Conservation (phyloP, 2,888 invertebrate genomes). For the Leucophenga maculata region DNA sequence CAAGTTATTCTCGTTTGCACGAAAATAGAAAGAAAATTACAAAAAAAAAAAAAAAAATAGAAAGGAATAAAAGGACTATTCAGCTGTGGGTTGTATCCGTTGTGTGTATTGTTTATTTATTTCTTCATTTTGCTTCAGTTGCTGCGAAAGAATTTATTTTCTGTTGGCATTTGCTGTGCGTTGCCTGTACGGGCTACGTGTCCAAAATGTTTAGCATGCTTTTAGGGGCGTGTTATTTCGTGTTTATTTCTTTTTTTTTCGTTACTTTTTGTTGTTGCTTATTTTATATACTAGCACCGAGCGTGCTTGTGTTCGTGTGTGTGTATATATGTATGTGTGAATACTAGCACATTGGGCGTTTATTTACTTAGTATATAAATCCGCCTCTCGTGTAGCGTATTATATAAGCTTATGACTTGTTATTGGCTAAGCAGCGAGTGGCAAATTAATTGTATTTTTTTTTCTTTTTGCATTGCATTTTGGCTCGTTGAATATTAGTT, state of each 20-base stretch:
- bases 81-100: background rate
- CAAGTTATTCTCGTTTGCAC: too few species aligned
- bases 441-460: background rate
- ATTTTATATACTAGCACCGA: background rate
- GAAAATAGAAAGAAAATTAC: background rate
- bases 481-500: background rate
- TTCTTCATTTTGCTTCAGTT: constrained; percentile 6
- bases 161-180: background rate
- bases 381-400: constrained; percentile 15
- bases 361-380: constrained; percentile 11
- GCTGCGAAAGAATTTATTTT: background rate
- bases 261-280: background rate
- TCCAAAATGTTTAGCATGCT: constrained; percentile 5
- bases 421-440: constrained; percentile 16
- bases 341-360: background rate
- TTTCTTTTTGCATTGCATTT: background rate
- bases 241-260: background rate
- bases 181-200: background rate
- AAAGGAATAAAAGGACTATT: background rate
- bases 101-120: constrained; percentile 11
- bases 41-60: background rate
- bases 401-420: constrained; percentile 20
- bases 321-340: background rate
- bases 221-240: constrained; percentile 12
- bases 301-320: background rate